phyloP scores from a whole-genome alignment of 2,888 invertebrate species.

The Pachymerium ferrugineum region DNA sequence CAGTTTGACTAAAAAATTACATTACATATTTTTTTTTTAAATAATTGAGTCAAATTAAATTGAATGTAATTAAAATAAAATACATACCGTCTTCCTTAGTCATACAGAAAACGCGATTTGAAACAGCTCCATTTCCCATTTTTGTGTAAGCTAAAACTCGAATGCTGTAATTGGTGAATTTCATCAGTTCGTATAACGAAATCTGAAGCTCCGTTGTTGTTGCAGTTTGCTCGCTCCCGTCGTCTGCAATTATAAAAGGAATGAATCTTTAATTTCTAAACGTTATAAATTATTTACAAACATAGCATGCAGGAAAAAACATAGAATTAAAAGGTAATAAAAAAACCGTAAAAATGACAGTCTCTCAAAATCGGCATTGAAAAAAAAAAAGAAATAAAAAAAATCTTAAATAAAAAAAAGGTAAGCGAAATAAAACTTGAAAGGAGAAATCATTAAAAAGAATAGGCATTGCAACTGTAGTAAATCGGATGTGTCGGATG shows the following conservation, averaged over 20 bases:
- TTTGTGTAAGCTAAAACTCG: slow-evolving; percentile 47
- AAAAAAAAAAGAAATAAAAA: too few species aligned
- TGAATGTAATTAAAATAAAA: too few species aligned
- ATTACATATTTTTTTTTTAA: too few species aligned
- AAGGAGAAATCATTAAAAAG: background rate
- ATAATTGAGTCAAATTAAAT: too few species aligned
- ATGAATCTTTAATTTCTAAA: background rate
- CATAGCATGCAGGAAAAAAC: background rate
- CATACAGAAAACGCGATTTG: slow-evolving; percentile 43
- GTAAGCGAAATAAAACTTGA: too few species aligned
- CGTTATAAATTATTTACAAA: background rate
- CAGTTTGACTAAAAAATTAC: too few species aligned
- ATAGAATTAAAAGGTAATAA: too few species aligned
- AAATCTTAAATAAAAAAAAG: too few species aligned
- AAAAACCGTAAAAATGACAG: too few species aligned
- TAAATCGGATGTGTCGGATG: background rate
- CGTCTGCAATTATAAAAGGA: background rate
- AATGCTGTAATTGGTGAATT: slow-evolving; percentile 48
- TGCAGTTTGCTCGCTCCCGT: background rate
- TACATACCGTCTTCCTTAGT: slow-evolving; percentile 46
- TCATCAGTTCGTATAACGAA: slow-evolving; percentile 40
- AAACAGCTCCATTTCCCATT: slow-evolving; percentile 46
- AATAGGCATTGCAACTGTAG: too few species aligned
- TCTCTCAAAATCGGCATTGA: too few species aligned
- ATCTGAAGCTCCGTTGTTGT: background rate